Percentiles rank a stretch among this genome's conserved stretches.
phyloP scores from a whole-genome alignment of 2,113 vertebrate genomes.

The Nanger granti region DNA sequence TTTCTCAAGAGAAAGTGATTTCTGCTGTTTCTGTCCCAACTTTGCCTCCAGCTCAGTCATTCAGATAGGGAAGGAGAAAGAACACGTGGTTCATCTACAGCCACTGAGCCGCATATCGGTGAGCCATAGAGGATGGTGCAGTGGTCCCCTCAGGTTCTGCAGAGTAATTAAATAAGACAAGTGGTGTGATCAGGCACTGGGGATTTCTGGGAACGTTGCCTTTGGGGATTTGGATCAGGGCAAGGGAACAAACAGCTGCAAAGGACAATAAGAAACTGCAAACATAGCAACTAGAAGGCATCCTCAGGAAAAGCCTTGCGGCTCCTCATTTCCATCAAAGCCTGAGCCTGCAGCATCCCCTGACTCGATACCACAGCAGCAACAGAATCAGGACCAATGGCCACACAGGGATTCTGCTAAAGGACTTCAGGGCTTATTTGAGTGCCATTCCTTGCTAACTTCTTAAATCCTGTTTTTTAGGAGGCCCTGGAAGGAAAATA shows the following conservation, averaged over 20 bases:
- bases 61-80: not conserved
- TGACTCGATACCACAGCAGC: not conserved
- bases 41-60: not conserved
- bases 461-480: not conserved
- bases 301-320: not conserved
- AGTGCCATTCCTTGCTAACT: not conserved
- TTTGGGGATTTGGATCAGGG: not conserved
- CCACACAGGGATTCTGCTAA: not conserved
- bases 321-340: not conserved
- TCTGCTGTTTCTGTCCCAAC: not conserved
- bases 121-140: not conserved
- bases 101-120: not conserved
- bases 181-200: not conserved
- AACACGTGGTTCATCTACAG: not conserved
- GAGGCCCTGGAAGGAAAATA: not conserved
- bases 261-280: not conserved
- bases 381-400: not conserved
- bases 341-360: rapidly evolving
- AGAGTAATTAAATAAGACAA: not conserved
- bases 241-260: not conserved
- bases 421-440: not conserved
- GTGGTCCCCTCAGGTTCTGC: not conserved
- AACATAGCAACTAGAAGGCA: not conserved
- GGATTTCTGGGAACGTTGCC: not conserved
- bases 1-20: not conserved